Evolutionary conservation across 2,113 vertebrate species (phyloP).

Genomic region (Ammodytes dubius): DNA sequence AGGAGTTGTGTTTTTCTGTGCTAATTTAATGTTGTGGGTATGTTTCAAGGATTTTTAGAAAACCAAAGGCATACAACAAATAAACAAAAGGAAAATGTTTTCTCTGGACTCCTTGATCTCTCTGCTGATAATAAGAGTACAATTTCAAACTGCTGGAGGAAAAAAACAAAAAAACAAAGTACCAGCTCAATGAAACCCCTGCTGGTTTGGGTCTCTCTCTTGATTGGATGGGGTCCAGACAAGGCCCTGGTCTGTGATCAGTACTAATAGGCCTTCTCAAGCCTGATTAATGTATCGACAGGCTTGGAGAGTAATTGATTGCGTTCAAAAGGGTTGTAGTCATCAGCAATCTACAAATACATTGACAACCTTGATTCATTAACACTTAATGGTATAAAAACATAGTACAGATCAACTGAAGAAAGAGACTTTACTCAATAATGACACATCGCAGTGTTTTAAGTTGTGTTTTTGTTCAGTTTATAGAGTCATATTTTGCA

Average conservation of each 20-base stretch:
- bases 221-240: conserved; percentile 50
- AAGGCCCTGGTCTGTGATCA: conserved; percentile 48
- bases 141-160: conserved; percentile 11
- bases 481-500: conserved; percentile 18
- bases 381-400: conserved; percentile 27
- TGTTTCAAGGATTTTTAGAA: neutral
- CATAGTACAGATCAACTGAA: conserved; percentile 19
- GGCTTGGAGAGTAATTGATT: conserved; percentile 52
- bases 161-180: conserved; percentile 52
- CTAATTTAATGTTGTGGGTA: conserved; percentile 6
- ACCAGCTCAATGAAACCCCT: conserved; percentile 38
- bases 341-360: conserved; percentile 56
- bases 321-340: conserved; percentile 47
- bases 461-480: no score
- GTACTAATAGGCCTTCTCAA: conserved; percentile 50
- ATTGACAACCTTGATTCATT: conserved; percentile 51
- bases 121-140: conserved; percentile 23
- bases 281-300: conserved; percentile 67
- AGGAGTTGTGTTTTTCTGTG: neutral
- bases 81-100: neutral
- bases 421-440: neutral
- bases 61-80: conserved; percentile 17
- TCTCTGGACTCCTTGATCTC: conserved; percentile 24
- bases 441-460: neutral
- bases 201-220: conserved; percentile 25